Evolutionary conservation across 2,888 invertebrate genomes (phyloP).

Genomic region (Lithophane ornitopus): DNA sequence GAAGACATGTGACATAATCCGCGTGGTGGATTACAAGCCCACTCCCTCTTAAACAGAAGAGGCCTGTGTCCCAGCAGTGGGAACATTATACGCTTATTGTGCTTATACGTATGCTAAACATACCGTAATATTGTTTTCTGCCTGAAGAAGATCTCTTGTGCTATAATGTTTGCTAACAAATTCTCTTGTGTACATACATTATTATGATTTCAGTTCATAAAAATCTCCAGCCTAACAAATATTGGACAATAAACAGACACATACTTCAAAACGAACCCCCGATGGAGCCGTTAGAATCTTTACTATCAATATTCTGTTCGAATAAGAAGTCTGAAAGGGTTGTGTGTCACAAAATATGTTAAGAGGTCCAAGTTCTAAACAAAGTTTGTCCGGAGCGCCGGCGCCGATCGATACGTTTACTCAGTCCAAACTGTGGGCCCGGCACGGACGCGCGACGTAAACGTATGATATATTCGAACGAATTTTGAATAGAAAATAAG

Average conservation of each 20-base stretch:
- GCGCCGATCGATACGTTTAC: constrained; percentile 69
- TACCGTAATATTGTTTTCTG: not conserved
- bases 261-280: constrained; percentile 39
- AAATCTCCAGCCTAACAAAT: constrained; percentile 23
- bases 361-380: constrained; percentile 69
- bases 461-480: not conserved
- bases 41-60: no score
- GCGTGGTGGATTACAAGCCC: no score
- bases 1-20: no score
- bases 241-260: constrained; percentile 21
- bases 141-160: not conserved
- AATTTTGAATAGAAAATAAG: not conserved
- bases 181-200: not conserved
- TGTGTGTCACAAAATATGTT: constrained; percentile 68
- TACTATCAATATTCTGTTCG: constrained; percentile 52
- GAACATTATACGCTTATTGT: no score
- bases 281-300: constrained; percentile 50
- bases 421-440: constrained; percentile 1
- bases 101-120: no score
- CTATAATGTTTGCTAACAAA: no score
- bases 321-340: constrained; percentile 51
- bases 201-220: not conserved
- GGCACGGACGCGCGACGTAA: not conserved
- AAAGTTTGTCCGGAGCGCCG: constrained; percentile 66
- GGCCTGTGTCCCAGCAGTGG: no score